Evolutionary conservation across 2,113 vertebrate species (phyloP).

Genomic region (Donacobius atricapilla): DNA sequence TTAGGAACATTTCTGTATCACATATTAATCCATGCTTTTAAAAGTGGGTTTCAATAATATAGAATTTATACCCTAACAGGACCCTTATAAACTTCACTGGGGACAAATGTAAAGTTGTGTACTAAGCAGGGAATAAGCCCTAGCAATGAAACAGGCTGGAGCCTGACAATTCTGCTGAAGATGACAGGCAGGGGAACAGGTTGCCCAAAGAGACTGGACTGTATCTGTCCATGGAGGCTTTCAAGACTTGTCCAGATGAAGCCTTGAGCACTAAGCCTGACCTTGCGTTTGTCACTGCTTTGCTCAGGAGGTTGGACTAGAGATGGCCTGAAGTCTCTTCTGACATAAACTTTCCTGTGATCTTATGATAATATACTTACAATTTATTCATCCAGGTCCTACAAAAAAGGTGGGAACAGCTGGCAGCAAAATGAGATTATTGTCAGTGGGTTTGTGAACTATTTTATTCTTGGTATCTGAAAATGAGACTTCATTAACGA

Average conservation of each 20-base stretch:
- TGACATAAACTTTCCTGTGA: not conserved
- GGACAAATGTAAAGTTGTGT: not conserved
- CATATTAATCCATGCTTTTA: not conserved
- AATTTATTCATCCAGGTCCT: not conserved
- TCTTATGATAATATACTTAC: not conserved
- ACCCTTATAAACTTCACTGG: not conserved
- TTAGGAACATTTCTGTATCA: not conserved
- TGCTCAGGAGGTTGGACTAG: not conserved
- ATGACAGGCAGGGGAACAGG: not conserved
- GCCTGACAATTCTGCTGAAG: not conserved
- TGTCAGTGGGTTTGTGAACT: not conserved
- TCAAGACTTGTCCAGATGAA: not conserved
- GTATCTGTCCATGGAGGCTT: not conserved
- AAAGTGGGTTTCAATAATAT: not conserved
- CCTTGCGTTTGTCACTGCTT: not conserved
- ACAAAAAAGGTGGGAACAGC: not conserved
- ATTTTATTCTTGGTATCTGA: not conserved
- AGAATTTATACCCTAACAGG: not conserved
- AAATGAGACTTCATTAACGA: constrained; percentile 16
- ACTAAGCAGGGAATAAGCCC: not conserved
- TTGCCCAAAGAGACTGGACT: not conserved
- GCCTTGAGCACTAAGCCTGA: not conserved
- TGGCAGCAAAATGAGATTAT: not conserved
- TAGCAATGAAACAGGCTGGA: not conserved
- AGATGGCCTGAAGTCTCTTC: not conserved